Evolutionary conservation across 92 coral and sea anemone species (phyloP), one percentile per base, ranked within the genome.

Genomic region (Montipora capitata): DNA sequence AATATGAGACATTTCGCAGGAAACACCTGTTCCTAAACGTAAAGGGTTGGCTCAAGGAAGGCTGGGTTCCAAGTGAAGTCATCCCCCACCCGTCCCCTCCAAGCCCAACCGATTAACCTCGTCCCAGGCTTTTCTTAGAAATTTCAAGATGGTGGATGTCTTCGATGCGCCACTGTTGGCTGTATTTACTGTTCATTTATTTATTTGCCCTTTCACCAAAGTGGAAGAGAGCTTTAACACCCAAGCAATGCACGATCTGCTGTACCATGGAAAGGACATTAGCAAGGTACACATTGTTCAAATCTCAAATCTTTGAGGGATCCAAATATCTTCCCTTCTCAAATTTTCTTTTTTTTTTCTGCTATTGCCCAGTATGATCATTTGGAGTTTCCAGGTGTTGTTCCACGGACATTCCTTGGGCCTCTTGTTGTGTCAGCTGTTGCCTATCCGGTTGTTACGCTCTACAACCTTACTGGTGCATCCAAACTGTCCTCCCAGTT

Each of bases 201-300:
- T 91, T 11, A 81, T 87, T 76, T 98, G 98, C 72, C 99, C 99
- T 16, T 98, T 82, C 89, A 98, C 99, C 56, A 98, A 98, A 89
- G 99, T 98, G 44, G 99, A 98, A 64, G 99, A 98, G 79, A 98
- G 99, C 82, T 98, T 98, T 76, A 98, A 96, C 68, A 77, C 96
- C 16, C 99, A 98, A 79, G 99, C 99, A 2, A 92, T 94, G 11
- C 99, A 98, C 66, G 99, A 98, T 70, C 41, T 97, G 0, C 69
- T 97, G 77, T 96, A 95, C 76, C 97, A 96, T 73, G 88, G 96
- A 59, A n/a, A 58, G 3, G 72, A 96, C 78, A 79, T 97, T 57
- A 49, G 85, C 48, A 83, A 95, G 97, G 99, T 97, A 49, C 38
- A 40, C 45, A 18, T 2, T 1, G 3, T 39, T 35, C 20, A 3